Evolutionary conservation across 1,140 invertebrate genomes (phyloP).

Genomic region (Trichoplusia ni): DNA sequence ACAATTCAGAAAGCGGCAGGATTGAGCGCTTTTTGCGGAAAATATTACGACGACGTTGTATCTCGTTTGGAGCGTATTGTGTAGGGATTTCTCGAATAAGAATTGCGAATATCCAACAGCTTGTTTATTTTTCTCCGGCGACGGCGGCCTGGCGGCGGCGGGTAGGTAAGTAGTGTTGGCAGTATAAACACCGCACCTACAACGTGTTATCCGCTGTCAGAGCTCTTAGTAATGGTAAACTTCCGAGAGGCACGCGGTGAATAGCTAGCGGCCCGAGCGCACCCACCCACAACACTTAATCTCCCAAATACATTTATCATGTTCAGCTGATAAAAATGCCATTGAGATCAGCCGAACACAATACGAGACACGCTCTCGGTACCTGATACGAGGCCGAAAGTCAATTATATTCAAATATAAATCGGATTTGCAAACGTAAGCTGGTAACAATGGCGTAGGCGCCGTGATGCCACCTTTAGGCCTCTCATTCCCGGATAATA

Average conservation of each 20-base stretch:
- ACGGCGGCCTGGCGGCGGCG: too few species aligned
- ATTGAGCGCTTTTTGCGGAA: slow-evolving; percentile 68
- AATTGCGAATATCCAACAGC: background rate
- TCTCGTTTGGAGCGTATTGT: slow-evolving; percentile 54
- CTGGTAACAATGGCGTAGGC: slow-evolving; percentile 68
- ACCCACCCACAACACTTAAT: slow-evolving; percentile 67
- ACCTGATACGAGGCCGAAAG: slow-evolving; percentile 75
- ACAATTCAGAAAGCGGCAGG: slow-evolving; percentile 33
- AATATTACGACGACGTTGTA: slow-evolving; percentile 43
- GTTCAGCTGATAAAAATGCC: slow-evolving; percentile 78
- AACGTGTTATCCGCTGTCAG: too few species aligned
- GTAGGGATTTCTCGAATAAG: slow-evolving; percentile 2
- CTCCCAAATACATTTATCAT: slow-evolving; percentile 79
- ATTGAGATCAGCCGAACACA: slow-evolving; percentile 73
- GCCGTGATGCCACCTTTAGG: slow-evolving; percentile 55
- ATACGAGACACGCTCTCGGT: slow-evolving; percentile 69
- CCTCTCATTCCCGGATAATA: slow-evolving; percentile 43
- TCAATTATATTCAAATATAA: slow-evolving; percentile 82
- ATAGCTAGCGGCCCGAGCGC: slow-evolving; percentile 32
- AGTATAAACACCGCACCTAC: too few species aligned
- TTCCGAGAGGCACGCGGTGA: too few species aligned
- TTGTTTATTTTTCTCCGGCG: background rate
- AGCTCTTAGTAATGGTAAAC: too few species aligned
- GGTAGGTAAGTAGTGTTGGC: too few species aligned
- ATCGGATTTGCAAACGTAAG: slow-evolving; percentile 80